Evolutionary conservation across 2,113 vertebrate genomes (phyloP), one percentile per base, ranked within the genome.

Genomic region (Chauna torquata): DNA sequence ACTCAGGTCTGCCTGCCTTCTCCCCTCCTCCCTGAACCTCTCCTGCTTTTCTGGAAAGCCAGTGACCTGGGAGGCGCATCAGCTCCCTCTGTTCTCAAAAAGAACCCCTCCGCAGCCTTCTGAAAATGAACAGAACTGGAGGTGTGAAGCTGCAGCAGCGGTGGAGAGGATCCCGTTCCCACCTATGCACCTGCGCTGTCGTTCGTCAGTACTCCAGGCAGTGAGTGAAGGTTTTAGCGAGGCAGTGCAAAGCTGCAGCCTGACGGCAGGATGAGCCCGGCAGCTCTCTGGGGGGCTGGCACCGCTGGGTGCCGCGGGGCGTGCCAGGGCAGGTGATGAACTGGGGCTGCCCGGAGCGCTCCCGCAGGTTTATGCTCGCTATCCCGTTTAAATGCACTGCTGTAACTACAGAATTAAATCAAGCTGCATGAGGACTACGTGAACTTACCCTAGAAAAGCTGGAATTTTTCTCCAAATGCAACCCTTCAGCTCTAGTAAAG

Each of bases 121-220:
- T 66, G 45, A 20, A 24, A 52, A 78, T 49, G 30, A 28, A n/a
- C 36, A 20, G n/a, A 83, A 15, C 22, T 4, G 34, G 17, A 44
- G 10, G 27, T 40, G 74, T 58, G 34, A 40, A 61, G 22, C 64
- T 52, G 16, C 16, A 61, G 44, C 61, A 40, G 71, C 9, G 24
- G 30, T 42, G 40, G n/a, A 62, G 40, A 58, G 16, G 40, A 45
- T 65, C 62, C 62, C 57, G 3, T 57, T 47, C 44, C 5, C 3
- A 4, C 11, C 64, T 52, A 13, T 5, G 0, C 0, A 3, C 14
- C 22, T 45, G 14, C 49, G n/a, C 54, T 42, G 20, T 32, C 52
- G 9, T 22, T 84, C 20, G 20, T 59, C 55, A 15, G 16, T 11
- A 16, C 57, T 47, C 32, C 2, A 77, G 68, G 36, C 80, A 72